Evolutionary conservation across 2,113 vertebrate genomes (phyloP), one percentile per base, ranked within the genome.

Genomic region (Raphicerus campestris): DNA sequence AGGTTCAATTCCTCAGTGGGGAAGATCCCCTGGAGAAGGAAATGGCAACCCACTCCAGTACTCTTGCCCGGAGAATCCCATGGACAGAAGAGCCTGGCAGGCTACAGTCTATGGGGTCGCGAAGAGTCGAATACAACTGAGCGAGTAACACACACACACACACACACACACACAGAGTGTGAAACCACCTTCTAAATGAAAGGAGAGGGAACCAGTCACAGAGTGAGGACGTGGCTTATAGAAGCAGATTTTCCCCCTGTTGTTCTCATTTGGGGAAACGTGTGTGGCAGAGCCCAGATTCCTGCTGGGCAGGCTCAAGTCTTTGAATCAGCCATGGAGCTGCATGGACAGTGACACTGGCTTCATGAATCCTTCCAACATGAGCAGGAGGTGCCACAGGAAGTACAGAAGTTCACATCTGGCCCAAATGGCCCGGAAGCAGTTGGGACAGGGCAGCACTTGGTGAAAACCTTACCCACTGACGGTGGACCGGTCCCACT

Each of bases 401-500:
- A n/a, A 16, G 2, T 8, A 35, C 3, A 73, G 53, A 66, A 5
- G 63, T 45, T 83, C 53, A 47, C 42, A 3, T 56, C 70, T 49
- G 75, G n/a, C 47, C 81, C 58, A 11, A 47, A 42, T 20, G n/a
- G 16, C 28, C 42, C 2, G 0, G 1, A 20, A 63, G 81, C 11
- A 5, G 28, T 7, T 6, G 26, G 87, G 55, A 42, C 1, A 5
- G 11, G 58, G 75, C 26, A 26, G 15, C 39, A 4, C n/a, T 0
- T 0, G 1, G 2, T 0, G 19, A 15, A 70, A 98, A 42, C 49
- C 99, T 98, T 97, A 99, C 99, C 99, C 99, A 97, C 99, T 99
- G 3, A 99, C 98, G 2, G 99, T 97, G 35, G 99, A 99, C 60
- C 98, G 99, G 91, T 99, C 99, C 99, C 99, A 99, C 22, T 99